Percentiles rank a stretch among this genome's conserved stretches.
Evolutionary conservation across 2,113 vertebrate genomes (phyloP).

Genomic region (Isurus oxyrinchus): DNA sequence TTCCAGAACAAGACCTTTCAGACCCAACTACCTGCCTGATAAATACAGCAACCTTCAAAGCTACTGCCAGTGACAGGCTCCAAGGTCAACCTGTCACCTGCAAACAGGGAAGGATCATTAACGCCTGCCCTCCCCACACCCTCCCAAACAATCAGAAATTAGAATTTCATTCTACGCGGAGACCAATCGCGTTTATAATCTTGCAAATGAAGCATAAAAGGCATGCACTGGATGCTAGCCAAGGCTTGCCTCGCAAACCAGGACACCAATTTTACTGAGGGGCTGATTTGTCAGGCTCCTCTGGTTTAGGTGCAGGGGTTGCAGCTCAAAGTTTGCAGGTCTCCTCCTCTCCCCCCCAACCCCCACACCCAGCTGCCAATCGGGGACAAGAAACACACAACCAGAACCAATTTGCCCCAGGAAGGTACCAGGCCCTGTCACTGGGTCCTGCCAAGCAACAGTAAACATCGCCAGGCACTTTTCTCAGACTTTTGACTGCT

Average conservation of each 20-base stretch:
- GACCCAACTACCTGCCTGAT: not conserved
- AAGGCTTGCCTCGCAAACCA: not conserved
- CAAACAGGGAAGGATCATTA: not conserved
- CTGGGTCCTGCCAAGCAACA: too few relatives aligned
- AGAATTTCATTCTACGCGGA: not conserved
- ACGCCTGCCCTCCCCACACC: not conserved
- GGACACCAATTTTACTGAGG: not conserved
- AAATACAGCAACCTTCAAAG: not conserved
- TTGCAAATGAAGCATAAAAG: not conserved
- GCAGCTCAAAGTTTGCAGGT: not conserved
- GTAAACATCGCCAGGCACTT: too few relatives aligned
- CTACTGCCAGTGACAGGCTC: not conserved
- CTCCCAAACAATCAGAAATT: not conserved
- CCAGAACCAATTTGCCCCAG: not conserved
- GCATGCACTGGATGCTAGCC: not conserved
- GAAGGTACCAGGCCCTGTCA: not conserved
- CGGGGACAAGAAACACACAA: not conserved
- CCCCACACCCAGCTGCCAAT: too few relatives aligned
- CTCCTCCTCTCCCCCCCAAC: too few relatives aligned
- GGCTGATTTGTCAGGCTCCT: not conserved
- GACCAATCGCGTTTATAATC: not conserved
- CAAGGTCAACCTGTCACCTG: conserved; percentile 33
- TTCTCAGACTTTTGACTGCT: too few relatives aligned
- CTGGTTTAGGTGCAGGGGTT: not conserved
- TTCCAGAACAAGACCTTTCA: conserved; percentile 2